These are phyloP conservation scores for Oncorhynchus kisutch DNA, from an alignment of 2,113 vertebrate species.

Conservation along the genomic window DNA sequence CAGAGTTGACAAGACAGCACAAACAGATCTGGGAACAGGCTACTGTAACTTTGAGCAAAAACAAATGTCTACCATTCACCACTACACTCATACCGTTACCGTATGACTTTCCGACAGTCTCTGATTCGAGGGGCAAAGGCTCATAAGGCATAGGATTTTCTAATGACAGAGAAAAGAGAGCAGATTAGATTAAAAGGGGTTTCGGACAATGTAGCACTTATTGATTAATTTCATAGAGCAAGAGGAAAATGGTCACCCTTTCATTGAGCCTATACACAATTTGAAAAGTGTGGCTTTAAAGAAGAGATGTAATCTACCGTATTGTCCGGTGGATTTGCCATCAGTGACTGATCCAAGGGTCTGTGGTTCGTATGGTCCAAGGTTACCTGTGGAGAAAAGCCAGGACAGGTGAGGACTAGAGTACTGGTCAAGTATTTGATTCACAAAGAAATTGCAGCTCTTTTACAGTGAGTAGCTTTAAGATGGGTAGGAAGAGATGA, in stretches of 20 bases:
- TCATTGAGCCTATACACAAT: too few species aligned
- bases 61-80: too few species aligned
- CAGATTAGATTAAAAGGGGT: not conserved
- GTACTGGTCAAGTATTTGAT: too few species aligned
- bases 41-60: too few species aligned
- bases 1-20: too few species aligned
- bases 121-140: conserved; percentile 40
- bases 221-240: too few species aligned
- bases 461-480: not conserved
- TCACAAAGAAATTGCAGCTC: too few species aligned
- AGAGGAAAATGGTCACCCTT: too few species aligned
- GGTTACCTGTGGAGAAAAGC: conserved; percentile 38
- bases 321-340: conserved; percentile 31
- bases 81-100: conserved; percentile 26
- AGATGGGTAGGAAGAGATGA: too few species aligned
- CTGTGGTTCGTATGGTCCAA: conserved; percentile 41
- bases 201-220: not conserved
- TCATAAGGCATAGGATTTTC: conserved; percentile 49
- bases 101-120: conserved; percentile 44
- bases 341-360: conserved; percentile 49
- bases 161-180: conserved; percentile 4
- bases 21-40: too few species aligned
- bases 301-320: conserved; percentile 11
- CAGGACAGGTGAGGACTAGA: too few species aligned
- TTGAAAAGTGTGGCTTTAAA: too few species aligned